These are phyloP conservation scores for Lymantria dispar DNA, from an alignment of 2,888 invertebrate genomes.

Conservation along the genomic window DNA sequence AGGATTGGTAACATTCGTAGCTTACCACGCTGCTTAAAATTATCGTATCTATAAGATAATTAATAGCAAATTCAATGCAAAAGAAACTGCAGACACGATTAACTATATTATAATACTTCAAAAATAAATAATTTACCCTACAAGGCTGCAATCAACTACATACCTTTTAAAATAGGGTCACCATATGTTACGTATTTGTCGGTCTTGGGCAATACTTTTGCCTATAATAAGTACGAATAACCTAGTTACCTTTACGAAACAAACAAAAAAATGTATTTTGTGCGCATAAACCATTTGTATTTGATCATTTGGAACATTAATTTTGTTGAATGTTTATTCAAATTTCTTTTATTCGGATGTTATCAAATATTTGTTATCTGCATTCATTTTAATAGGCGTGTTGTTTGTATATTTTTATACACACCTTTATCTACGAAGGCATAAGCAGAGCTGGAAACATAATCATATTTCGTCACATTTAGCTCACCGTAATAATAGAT, in stretches of 20 bases:
- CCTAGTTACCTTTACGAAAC: background rate
- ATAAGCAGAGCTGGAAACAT: too few species aligned
- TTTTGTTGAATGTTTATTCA: background rate
- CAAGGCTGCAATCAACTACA: slow-evolving; percentile 3
- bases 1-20: too few species aligned
- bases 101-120: too few species aligned
- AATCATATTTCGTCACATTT: too few species aligned
- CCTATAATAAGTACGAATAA: background rate
- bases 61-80: too few species aligned
- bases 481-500: too few species aligned
- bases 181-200: slow-evolving; percentile 21
- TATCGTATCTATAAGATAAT: too few species aligned
- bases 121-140: too few species aligned
- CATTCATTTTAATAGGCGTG: background rate
- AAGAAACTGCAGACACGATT: too few species aligned
- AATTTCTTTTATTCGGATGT: background rate
- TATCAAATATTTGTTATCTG: background rate
- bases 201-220: slow-evolving; percentile 11
- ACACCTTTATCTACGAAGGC: too few species aligned
- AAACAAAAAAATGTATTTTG: background rate
- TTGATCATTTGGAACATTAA: background rate
- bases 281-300: background rate
- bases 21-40: too few species aligned
- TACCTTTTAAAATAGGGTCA: slow-evolving; percentile 23
- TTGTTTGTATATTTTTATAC: too few species aligned